phyloP scores from a whole-genome alignment of 1,140 invertebrate species.

The Zelostemma sp. region DNA sequence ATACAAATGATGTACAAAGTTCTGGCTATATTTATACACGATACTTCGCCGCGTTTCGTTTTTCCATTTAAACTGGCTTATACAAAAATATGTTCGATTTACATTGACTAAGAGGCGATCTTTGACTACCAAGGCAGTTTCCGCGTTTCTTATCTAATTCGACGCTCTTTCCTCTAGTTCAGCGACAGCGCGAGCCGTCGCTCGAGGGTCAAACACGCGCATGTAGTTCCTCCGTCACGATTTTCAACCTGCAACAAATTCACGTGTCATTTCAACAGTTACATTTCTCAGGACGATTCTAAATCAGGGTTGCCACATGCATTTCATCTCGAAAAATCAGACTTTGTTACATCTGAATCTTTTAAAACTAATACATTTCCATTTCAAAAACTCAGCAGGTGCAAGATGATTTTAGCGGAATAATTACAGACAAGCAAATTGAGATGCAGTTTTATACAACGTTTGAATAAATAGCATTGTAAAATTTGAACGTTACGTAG shows the following conservation, averaged over 20 bases:
- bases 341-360: no score
- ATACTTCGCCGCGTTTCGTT: constrained; percentile 4
- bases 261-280: no score
- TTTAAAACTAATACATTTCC: no score
- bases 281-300: no score
- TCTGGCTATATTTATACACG: constrained; percentile 1
- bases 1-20: constrained; percentile 10
- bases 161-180: constrained; percentile 23
- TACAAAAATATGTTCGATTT: constrained; percentile 51
- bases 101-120: constrained; percentile 35
- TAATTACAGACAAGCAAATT: no score
- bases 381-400: no score
- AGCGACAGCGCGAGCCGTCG: constrained; percentile 46
- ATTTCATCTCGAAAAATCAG: no score
- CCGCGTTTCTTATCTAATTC: constrained; percentile 43
- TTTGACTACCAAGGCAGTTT: constrained; percentile 40
- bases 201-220: constrained; percentile 56
- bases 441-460: no score
- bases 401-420: no score
- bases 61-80: constrained; percentile 34
- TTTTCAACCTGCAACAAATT: constrained; percentile 57
- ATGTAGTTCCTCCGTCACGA: constrained; percentile 62
- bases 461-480: no score
- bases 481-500: no score
- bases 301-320: no score